These are phyloP conservation scores for Pseudococcus longispinus DNA, from an alignment of 2,888 invertebrate genomes.

Conservation along the genomic window DNA sequence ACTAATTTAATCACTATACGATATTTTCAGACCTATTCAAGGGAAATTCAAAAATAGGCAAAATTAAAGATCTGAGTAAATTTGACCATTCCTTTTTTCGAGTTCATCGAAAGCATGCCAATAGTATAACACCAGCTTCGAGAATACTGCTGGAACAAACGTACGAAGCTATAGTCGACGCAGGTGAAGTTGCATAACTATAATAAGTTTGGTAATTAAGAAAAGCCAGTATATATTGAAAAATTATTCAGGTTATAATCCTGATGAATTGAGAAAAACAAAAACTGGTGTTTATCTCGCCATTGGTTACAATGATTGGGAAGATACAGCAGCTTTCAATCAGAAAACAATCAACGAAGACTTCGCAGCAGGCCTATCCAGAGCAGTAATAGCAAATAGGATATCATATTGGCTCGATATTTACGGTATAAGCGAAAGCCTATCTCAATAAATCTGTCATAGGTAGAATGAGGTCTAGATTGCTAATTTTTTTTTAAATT, in stretches of 20 bases:
- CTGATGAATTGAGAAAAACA: constrained; percentile 64
- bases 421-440: too few relatives aligned
- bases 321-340: too few relatives aligned
- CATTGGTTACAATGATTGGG: too few relatives aligned
- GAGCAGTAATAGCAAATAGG: neutral
- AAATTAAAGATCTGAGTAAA: constrained; percentile 61
- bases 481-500: neutral
- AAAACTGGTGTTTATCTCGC: neutral
- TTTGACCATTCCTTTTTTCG: constrained; percentile 66
- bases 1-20: neutral
- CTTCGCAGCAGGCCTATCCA: too few relatives aligned
- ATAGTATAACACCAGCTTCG: constrained; percentile 65
- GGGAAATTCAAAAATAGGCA: constrained; percentile 62
- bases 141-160: constrained; percentile 64
- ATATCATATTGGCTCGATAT: neutral
- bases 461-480: too few relatives aligned
- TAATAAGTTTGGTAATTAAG: too few relatives aligned
- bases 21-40: constrained; percentile 64
- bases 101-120: constrained; percentile 64
- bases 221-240: neutral
- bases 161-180: constrained; percentile 65
- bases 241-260: constrained; percentile 67
- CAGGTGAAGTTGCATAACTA: constrained; percentile 62
- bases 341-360: too few relatives aligned
- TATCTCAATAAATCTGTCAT: neutral